These are phyloP conservation scores for Apis cerana DNA, from an alignment of 1,140 invertebrate species.

Conservation along the genomic window DNA sequence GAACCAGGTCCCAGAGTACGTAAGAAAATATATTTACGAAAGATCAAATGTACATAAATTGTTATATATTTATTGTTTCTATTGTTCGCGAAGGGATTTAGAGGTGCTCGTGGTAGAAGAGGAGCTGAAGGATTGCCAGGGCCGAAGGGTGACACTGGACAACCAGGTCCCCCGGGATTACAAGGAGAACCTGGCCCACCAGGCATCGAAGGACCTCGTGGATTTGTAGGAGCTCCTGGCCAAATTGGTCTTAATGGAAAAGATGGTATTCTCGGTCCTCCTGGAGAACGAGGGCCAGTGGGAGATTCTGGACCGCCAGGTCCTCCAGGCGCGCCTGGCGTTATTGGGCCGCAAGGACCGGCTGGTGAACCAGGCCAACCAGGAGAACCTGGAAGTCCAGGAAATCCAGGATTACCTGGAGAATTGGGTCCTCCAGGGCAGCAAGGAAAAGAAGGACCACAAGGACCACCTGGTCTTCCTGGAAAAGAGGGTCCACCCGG, in stretches of 20 bases:
- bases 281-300: conserved; percentile 86
- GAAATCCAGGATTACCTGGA: conserved; percentile 88
- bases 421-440: conserved; percentile 87
- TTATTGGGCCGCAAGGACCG: conserved; percentile 88
- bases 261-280: conserved; percentile 86
- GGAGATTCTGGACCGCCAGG: conserved; percentile 89
- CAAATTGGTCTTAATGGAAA: conserved; percentile 89
- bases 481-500: conserved; percentile 88
- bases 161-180: conserved; percentile 77
- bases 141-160: conserved; percentile 84
- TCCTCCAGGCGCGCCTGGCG: conserved; percentile 86
- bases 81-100: conserved; percentile 44
- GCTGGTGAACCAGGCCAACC: conserved; percentile 89
- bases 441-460: conserved; percentile 88
- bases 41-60: background rate
- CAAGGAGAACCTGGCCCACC: conserved; percentile 86
- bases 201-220: conserved; percentile 83
- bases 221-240: conserved; percentile 86
- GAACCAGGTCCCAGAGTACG: conserved; percentile 83
- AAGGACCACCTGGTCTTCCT: conserved; percentile 85
- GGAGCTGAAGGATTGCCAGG: conserved; percentile 87
- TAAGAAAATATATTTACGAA: background rate
- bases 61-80: background rate
- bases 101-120: conserved; percentile 67
- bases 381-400: conserved; percentile 88